Evolutionary conservation across 1,140 invertebrate species (phyloP), one percentile per base, ranked within the genome.

Genomic region (Diachasma alloeum): DNA sequence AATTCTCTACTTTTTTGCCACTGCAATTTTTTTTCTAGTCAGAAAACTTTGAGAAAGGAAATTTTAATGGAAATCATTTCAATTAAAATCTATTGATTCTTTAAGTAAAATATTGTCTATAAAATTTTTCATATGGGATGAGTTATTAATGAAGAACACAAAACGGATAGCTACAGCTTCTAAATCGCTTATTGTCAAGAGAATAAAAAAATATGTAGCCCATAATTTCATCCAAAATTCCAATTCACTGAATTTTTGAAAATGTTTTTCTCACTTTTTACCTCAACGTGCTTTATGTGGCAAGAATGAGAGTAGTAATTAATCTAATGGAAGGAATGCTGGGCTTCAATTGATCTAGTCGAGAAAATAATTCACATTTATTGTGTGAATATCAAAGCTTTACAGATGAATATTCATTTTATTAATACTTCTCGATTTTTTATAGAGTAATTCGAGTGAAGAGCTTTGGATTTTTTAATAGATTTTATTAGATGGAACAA

Each of bases 321-420:
- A 8, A 56, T 1, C n/a, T 56, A 56, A 8, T 56, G 19, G 19
- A 15, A 56, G 48, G 10, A 17, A 22, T 56, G 48, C n/a, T 17
- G 48, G 48, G 48, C n/a, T 56, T 56, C n/a, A 56, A 56, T 56
- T 56, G n/a, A 56, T 56, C 48, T 56, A 56, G 48, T 56, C 48
- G 19, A 56, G 17, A 17, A 3, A 56, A 56, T 56, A 56, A 56
- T 56, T 56, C 48, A 22, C 19, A 56, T 56, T 56, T 56, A 19
- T 56, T 19, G 19, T 56, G n/a, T 56, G 48, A 56, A 22, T 56
- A 56, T 19, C 19, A 56, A 22, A 56, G 10, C 19, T 56, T 17
- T 10, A 19, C 48, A 8, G 5, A 13, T 19, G n/a, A 56, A 56
- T 9, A 4, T 56, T 56, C 19, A 56, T 56, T 56, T 56, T 19